Evolutionary conservation across 2,113 vertebrate genomes (phyloP).

Genomic region (Glaucidium brasilianum): DNA sequence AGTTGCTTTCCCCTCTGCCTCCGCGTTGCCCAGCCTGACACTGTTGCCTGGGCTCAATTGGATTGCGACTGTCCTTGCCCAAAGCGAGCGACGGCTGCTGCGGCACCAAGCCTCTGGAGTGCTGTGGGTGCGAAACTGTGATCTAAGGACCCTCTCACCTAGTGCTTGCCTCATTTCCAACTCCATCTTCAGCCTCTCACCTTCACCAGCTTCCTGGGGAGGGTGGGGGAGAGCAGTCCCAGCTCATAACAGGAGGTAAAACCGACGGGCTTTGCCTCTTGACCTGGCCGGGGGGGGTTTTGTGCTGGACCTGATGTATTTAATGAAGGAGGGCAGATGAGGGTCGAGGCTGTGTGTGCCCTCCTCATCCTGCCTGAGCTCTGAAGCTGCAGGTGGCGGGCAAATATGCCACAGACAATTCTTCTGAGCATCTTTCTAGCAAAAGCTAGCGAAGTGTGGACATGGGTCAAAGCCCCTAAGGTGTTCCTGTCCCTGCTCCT

Average conservation of each 20-base stretch:
- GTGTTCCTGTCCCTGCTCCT: background rate
- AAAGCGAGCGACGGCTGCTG: background rate
- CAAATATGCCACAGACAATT: rapidly evolving
- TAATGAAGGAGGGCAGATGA: background rate
- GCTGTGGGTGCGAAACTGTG: background rate
- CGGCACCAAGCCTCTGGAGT: background rate
- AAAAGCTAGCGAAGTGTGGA: background rate
- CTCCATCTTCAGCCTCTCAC: slow-evolving; percentile 33
- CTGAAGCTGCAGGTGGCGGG: background rate
- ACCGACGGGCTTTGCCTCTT: rapidly evolving
- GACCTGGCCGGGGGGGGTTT: background rate
- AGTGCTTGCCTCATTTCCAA: background rate
- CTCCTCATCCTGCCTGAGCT: background rate
- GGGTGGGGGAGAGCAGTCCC: background rate
- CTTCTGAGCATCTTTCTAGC: background rate
- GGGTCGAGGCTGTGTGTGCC: background rate
- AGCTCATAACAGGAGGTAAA: rapidly evolving
- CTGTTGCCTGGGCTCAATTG: background rate
- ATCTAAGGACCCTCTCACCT: slow-evolving; percentile 8
- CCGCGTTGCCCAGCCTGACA: rapidly evolving
- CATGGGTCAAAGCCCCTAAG: rapidly evolving
- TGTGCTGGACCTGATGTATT: background rate
- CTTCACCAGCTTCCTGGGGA: background rate
- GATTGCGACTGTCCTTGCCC: background rate
- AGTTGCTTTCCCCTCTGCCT: background rate